Conservation (phyloP, 2,888 invertebrate species). For the Trimorus sp. region DNA sequence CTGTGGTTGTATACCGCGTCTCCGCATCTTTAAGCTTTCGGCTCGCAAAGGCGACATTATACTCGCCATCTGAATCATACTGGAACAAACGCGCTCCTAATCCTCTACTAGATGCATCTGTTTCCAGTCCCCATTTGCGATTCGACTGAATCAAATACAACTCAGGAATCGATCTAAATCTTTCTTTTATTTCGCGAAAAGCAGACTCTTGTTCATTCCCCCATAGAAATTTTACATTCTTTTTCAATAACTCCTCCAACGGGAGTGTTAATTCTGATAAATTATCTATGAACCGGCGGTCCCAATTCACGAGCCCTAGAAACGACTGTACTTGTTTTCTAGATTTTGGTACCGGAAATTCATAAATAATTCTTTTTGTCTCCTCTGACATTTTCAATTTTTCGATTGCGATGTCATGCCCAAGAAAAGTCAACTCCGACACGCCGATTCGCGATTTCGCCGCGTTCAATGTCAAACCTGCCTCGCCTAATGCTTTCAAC, state of each 20-base stretch:
- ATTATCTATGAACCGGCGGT: neutral
- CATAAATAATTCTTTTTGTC: neutral
- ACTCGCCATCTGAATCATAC: neutral
- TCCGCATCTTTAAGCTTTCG: constrained; percentile 4
- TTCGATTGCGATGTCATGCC: neutral
- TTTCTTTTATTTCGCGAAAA: neutral
- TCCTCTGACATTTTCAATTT: neutral
- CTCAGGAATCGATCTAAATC: neutral
- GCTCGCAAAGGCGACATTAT: constrained; percentile 10
- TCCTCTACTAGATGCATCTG: too few species aligned
- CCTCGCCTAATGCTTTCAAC: neutral
- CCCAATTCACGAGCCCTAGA: neutral
- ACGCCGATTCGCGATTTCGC: neutral
- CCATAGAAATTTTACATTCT: neutral
- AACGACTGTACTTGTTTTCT: neutral
- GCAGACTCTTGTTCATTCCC: neutral
- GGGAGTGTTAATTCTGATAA: neutral
- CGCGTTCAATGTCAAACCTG: neutral
- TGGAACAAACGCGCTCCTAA: constrained; percentile 2
- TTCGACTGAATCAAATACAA: neutral
- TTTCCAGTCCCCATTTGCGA: neutral
- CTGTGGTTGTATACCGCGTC: constrained; percentile 14
- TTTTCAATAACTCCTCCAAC: neutral
- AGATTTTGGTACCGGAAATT: neutral
- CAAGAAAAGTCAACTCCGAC: neutral